These are phyloP conservation scores for Hypsopygia costalis DNA, from an alignment of 2,888 invertebrate species.

Conservation along the genomic window DNA sequence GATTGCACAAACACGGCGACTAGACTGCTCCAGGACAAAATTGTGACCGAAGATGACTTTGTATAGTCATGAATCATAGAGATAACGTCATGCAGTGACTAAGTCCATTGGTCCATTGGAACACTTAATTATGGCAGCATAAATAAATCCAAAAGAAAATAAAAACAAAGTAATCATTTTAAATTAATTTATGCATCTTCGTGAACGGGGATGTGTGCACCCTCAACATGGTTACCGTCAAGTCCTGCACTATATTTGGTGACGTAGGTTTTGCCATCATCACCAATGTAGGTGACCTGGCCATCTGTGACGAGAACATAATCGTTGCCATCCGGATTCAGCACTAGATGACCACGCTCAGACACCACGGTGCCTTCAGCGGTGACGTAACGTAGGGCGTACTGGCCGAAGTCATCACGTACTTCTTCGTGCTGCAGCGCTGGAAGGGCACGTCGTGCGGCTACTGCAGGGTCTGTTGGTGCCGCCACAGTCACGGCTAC, in stretches of 20 bases:
- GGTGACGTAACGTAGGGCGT: constrained; percentile 27
- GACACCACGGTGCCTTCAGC: constrained; percentile 25
- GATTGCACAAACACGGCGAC: constrained; percentile 23
- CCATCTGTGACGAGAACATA: constrained; percentile 26
- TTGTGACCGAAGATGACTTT: constrained; percentile 7
- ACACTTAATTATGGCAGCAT: constrained; percentile 8
- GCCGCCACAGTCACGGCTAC: constrained; percentile 30
- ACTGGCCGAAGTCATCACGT: constrained; percentile 27
- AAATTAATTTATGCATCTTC: constrained; percentile 20
- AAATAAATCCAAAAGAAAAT: neutral
- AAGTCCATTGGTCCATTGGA: constrained; percentile 8
- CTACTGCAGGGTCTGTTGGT: constrained; percentile 21
- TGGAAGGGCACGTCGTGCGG: constrained; percentile 4
- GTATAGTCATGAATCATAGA: constrained; percentile 19
- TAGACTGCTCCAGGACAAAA: constrained; percentile 27
- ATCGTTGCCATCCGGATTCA: constrained; percentile 19
- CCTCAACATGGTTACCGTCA: constrained; percentile 19
- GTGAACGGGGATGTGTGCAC: constrained; percentile 27
- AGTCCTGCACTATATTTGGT: constrained; percentile 25
- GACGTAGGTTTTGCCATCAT: constrained; percentile 25
- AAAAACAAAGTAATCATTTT: neutral
- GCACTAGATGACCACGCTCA: constrained; percentile 24
- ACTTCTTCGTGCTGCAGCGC: constrained; percentile 22
- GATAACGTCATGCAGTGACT: constrained; percentile 22
- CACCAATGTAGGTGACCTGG: constrained; percentile 20